Base-by-base conservation (phyloP, 2,113 vertebrate genomes). In the Marcusenius ussheri region DNA sequence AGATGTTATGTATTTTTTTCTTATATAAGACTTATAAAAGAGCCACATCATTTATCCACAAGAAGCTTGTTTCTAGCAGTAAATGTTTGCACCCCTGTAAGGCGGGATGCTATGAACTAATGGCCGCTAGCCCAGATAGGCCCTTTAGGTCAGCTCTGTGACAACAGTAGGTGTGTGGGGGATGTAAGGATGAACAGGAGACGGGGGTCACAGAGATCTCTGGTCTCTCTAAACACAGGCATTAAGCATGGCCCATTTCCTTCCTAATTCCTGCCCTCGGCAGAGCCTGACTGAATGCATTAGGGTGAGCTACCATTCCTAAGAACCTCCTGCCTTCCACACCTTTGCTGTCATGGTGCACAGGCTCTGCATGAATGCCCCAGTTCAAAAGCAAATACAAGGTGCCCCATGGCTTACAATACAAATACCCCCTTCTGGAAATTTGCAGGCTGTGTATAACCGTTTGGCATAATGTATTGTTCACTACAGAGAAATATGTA, bases 51-150 rank as follows among this genome's bases (percentile, higher is more conserved):
- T 87, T 87, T 53, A 56, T 56, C 13, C 91, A 94, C 42, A 45
- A 45, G 8, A 42, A 47, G 91, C 89, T 92, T 91, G 93, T 93
- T 93, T 94, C 93, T 95, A 91, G 93, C 95, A 95, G 95, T 96
- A 96, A 96, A 96, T 96, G 95, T 96, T 96, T 96, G 95, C 95
- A 96, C 95, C 95, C 95, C 95, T 91, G 90, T 91, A 93, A 93
- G 91, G 92, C 85, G 93, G 93, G 95, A 96, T 95, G 93, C 92
- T 96, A 96, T 96, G 95, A 95, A 93, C 94, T 96, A 95, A 96
- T 95, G 94, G 94, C 96, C 95, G 95, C 92, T 96, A 93, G 91
- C 94, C 94, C 92, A 88, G 92, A 91, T 92, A 91, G 93, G 93
- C 94, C 92, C 92, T 94, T 93, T 94, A 93, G 94, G 94, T 93